Conservation (phyloP, 2,888 invertebrate genomes). For the Esperia sulphurella region DNA sequence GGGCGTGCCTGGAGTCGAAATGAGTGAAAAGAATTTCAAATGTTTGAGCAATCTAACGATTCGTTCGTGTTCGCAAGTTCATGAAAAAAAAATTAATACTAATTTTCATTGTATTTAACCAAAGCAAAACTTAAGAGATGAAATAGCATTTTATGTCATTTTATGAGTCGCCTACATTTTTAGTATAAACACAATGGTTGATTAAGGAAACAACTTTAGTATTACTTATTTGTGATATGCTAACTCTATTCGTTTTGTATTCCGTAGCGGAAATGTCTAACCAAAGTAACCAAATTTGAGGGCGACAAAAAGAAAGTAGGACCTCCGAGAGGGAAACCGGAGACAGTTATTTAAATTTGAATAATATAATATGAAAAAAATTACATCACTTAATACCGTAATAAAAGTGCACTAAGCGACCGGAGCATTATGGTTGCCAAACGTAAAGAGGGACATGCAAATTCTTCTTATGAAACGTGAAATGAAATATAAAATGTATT, state of each 20-base stretch:
- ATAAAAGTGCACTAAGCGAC: conserved; percentile 81
- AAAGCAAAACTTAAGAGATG: too few species aligned
- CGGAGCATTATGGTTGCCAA: conserved; percentile 73
- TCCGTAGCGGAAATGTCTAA: conserved; percentile 57
- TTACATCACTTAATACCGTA: conserved; percentile 81
- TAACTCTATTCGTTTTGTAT: conserved; percentile 36
- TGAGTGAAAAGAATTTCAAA: not conserved
- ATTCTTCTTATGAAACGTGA: conserved; percentile 76
- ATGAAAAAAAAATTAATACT: too few species aligned
- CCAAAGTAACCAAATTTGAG: conserved; percentile 71
- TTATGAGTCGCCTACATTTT: too few species aligned
- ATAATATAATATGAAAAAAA: conserved; percentile 81
- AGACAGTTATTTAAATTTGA: conserved; percentile 82
- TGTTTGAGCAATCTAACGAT: not conserved
- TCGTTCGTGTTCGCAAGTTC: not conserved
- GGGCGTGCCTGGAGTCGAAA: conserved; percentile 32
- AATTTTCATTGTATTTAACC: too few species aligned
- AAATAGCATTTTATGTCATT: too few species aligned
- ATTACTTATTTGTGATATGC: not conserved
- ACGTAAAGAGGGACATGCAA: conserved; percentile 72
- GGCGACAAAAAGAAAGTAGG: conserved; percentile 71
- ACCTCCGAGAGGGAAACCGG: conserved; percentile 71
- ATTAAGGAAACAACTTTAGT: not conserved
- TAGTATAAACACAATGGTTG: not conserved
- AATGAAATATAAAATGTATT: conserved; percentile 77